phyloP scores from a whole-genome alignment of 2,888 invertebrate species.

The Silvanus unidentatus region DNA sequence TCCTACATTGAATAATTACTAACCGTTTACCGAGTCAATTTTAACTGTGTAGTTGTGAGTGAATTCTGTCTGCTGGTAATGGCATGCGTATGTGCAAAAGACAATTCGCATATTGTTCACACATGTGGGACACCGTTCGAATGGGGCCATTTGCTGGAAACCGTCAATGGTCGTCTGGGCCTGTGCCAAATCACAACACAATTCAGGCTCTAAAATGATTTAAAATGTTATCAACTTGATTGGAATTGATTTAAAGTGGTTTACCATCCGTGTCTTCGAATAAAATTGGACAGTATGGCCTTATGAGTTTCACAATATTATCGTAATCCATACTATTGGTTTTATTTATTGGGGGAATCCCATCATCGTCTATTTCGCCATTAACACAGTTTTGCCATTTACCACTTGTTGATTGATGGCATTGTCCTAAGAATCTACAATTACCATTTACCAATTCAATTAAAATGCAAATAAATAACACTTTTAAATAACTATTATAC shows the following conservation, averaged over 20 bases:
- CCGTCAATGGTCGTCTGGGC: constrained; percentile 50
- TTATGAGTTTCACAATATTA: not conserved
- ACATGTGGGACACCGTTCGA: constrained; percentile 79
- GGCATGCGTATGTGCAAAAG: constrained; percentile 79
- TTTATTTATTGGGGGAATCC: too few relatives aligned
- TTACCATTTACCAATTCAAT: not conserved
- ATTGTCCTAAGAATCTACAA: not conserved
- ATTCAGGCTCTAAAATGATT: constrained; percentile 27
- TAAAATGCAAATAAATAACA: too few relatives aligned
- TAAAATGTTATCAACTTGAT: not conserved
- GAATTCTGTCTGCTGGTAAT: constrained; percentile 63
- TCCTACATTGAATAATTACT: too few relatives aligned
- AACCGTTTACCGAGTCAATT: too few relatives aligned
- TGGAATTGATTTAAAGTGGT: not conserved
- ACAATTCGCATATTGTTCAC: constrained; percentile 66
- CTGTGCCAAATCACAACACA: constrained; percentile 60
- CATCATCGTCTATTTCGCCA: too few relatives aligned
- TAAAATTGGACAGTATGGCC: not conserved
- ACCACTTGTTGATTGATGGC: not conserved
- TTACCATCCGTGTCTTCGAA: not conserved
- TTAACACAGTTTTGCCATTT: not conserved
- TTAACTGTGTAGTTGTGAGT: too few relatives aligned
- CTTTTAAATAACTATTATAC: too few relatives aligned
- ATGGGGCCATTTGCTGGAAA: constrained; percentile 60
- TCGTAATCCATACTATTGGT: not conserved